Conservation (phyloP, 2,797 vertebrate species). For the Coregonus sp. region DNA sequence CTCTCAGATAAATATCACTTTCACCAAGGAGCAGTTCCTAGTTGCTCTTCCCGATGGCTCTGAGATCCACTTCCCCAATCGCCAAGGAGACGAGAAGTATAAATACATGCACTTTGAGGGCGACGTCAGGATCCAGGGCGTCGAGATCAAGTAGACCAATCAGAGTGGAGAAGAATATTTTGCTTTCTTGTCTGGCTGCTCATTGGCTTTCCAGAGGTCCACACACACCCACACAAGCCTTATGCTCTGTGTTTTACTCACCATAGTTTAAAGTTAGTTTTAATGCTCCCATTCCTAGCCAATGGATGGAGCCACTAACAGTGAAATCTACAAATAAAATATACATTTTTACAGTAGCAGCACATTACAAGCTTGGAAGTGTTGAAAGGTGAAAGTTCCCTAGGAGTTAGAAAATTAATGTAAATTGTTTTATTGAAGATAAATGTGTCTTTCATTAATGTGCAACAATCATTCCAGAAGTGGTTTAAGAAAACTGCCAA, state of each 20-base stretch:
- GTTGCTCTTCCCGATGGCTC: conserved; percentile 69
- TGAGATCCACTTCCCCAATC: conserved; percentile 74
- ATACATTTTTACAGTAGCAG: not conserved
- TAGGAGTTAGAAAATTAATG: not conserved
- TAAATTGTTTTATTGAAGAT: not conserved
- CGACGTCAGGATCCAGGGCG: conserved; percentile 46
- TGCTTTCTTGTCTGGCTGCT: not conserved
- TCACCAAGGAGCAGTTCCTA: conserved; percentile 68
- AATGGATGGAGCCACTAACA: not conserved
- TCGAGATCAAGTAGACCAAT: conserved; percentile 68
- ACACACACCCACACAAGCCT: not conserved
- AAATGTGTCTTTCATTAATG: not conserved
- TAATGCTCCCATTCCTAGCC: not conserved
- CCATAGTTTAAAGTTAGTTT: not conserved
- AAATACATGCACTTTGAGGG: conserved; percentile 56
- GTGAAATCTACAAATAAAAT: not conserved
- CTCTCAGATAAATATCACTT: conserved; percentile 63
- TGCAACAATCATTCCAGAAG: not conserved
- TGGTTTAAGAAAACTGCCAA: not conserved
- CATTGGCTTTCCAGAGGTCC: not conserved
- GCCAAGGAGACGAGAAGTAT: conserved; percentile 69
- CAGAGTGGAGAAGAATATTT: not conserved
- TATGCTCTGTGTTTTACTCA: not conserved
- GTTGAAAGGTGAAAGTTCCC: not conserved
- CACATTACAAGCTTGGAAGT: not conserved